phyloP scores from a whole-genome alignment of 2,113 vertebrate species.

The Tympanuchus pallidicinctus region DNA sequence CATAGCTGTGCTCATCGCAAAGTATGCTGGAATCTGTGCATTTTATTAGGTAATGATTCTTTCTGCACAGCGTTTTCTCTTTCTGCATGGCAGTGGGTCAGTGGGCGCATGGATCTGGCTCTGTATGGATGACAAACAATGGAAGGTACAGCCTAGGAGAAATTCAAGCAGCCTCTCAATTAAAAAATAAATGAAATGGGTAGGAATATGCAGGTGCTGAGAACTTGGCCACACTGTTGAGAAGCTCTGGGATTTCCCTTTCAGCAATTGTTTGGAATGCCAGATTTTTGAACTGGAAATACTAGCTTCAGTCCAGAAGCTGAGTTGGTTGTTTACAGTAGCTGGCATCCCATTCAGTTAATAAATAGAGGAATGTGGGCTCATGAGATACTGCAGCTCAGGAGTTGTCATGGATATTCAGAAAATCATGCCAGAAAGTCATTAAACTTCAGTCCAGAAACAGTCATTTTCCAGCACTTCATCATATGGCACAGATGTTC shows the following conservation, averaged over 20 bases:
- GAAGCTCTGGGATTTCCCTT: conserved; percentile 49
- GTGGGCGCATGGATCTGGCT: neutral
- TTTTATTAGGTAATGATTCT: neutral
- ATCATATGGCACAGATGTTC: conserved; percentile 24
- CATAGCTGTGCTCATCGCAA: neutral
- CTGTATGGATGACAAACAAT: conserved; percentile 9
- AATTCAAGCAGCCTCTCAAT: conserved; percentile 39
- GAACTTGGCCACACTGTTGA: conserved; percentile 29
- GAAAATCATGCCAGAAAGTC: conserved; percentile 50
- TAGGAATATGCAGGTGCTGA: conserved; percentile 52
- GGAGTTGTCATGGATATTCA: conserved; percentile 62
- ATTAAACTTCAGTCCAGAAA: conserved; percentile 45
- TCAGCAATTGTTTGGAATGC: neutral
- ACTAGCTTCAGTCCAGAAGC: conserved; percentile 27
- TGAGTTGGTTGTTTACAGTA: neutral
- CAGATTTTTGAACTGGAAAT: conserved; percentile 22
- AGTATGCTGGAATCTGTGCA: neutral
- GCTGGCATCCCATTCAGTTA: conserved; percentile 37
- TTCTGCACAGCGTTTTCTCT: neutral
- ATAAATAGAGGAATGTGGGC: conserved; percentile 30
- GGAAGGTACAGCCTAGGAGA: neutral
- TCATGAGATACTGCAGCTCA: conserved; percentile 26
- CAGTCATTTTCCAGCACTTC: conserved; percentile 30
- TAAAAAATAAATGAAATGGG: conserved; percentile 63
- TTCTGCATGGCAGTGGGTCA: neutral